Evolutionary conservation across 2,113 vertebrate genomes (phyloP).

Genomic region (Deroptyus accipitrinus): DNA sequence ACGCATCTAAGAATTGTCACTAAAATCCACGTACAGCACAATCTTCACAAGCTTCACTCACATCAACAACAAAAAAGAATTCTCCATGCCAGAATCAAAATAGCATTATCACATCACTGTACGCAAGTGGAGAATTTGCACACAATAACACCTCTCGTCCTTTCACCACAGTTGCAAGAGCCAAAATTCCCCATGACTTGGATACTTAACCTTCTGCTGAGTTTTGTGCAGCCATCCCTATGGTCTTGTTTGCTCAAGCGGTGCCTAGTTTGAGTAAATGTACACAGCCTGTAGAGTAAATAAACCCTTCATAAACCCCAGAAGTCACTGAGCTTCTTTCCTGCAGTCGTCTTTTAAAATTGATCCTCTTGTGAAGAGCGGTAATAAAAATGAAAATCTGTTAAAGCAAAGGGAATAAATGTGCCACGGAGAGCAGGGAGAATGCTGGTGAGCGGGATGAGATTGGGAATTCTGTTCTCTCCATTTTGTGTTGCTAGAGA

Average conservation of each 20-base stretch:
- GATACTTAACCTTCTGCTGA: neutral
- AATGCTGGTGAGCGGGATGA: neutral
- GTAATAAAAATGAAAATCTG: neutral
- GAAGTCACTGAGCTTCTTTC: neutral
- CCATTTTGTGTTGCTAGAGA: neutral
- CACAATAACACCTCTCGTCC: neutral
- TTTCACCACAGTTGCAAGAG: neutral
- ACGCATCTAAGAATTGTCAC: neutral
- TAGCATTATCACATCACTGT: neutral
- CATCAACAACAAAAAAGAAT: neutral
- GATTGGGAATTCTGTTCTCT: neutral
- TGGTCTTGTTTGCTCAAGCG: neutral
- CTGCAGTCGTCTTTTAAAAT: neutral
- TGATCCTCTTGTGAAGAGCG: neutral
- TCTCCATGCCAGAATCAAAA: neutral
- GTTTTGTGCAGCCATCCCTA: neutral
- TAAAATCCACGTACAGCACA: neutral
- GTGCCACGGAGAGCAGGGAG: neutral
- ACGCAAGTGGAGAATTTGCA: neutral
- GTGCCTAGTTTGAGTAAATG: neutral
- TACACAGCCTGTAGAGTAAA: neutral
- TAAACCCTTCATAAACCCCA: neutral
- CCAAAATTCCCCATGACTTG: neutral
- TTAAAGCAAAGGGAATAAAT: neutral
- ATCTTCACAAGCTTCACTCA: neutral